Base-by-base conservation (phyloP, 2,888 invertebrate genomes). In the Mythimna albipuncta region DNA sequence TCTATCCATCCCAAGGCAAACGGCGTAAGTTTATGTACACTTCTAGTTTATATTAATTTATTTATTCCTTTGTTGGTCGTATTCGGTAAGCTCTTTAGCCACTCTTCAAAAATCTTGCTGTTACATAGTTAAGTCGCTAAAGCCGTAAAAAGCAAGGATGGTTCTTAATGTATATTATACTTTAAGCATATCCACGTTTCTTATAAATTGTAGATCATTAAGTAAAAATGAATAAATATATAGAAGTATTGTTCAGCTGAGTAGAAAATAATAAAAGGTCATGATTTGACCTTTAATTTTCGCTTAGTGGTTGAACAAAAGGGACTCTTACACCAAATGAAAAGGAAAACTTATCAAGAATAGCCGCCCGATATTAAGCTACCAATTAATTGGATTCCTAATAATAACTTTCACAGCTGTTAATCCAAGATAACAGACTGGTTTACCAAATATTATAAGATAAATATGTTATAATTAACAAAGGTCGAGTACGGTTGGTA, bases 241-340 rank as follows among this genome's bases (percentile, higher is more conserved):
- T 21, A 65, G 16, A 44, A 13, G 21, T 62, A 65, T 67, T 47
- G 16, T 62, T 19, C 35, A 35, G 7, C 9, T 13, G 0, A 26
- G 26, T 32, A 64, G 19, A 64, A 59, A 64, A 59, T 73, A 26
- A 58, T 64, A 55, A 61, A 78, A 68, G 55, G 54, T 57, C 26
- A 55, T 13, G 11, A 63, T 50, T 64, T 64, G 41, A 57, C 47
- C 26, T 67, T 80, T 57, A 9, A 38, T 59, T 61, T 57, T 54
- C 16, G 68, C 41, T 47, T 61, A 32, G 64, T 63, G 16, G 50
- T 11, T 61, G 44, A 59, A 73, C 35, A 35, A 74, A 66, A 57
- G 38, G 11, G 11, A 32, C 41, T 68, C 21, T 50, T 50, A 44
- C n/a, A 57, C 13, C n/a, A 69, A 76, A 47, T 67, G n/a, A 41